Conservation (phyloP, 2,113 vertebrate species). For the Lichenostomus cassidix region DNA sequence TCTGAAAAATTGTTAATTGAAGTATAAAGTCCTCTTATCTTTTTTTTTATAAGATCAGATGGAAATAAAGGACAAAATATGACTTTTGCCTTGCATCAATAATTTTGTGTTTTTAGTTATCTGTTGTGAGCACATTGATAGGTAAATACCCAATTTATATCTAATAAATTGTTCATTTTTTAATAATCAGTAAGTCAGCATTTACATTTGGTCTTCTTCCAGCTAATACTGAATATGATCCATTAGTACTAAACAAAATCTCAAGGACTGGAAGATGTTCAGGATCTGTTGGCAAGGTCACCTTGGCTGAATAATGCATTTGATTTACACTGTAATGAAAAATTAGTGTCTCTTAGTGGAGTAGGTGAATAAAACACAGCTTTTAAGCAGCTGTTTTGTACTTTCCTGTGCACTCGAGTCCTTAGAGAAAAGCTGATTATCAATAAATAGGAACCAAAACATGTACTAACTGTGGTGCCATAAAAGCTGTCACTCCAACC, state of each 20-base stretch:
- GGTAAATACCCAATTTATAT: background rate
- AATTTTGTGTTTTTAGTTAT: background rate
- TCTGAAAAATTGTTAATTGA: background rate
- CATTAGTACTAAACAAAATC: slow-evolving; percentile 18
- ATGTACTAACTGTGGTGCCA: background rate
- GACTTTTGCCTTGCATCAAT: background rate
- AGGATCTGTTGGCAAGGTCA: background rate
- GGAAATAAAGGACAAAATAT: background rate
- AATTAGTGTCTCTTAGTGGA: background rate
- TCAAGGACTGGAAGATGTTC: slow-evolving; percentile 36
- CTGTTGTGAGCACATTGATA: background rate
- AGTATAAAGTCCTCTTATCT: background rate
- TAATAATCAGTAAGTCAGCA: background rate
- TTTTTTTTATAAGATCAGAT: background rate
- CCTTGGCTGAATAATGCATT: background rate
- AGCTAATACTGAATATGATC: background rate
- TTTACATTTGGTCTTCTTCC: slow-evolving; percentile 19
- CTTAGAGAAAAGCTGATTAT: background rate
- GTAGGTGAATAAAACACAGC: background rate
- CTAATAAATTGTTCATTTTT: background rate
- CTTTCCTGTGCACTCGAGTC: background rate
- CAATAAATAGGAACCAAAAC: background rate
- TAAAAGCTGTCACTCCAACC: background rate
- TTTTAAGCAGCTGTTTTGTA: background rate
- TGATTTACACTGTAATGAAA: slow-evolving; percentile 5